Evolutionary conservation across 2,888 invertebrate genomes (phyloP).

Genomic region (Agonum fuliginosum): DNA sequence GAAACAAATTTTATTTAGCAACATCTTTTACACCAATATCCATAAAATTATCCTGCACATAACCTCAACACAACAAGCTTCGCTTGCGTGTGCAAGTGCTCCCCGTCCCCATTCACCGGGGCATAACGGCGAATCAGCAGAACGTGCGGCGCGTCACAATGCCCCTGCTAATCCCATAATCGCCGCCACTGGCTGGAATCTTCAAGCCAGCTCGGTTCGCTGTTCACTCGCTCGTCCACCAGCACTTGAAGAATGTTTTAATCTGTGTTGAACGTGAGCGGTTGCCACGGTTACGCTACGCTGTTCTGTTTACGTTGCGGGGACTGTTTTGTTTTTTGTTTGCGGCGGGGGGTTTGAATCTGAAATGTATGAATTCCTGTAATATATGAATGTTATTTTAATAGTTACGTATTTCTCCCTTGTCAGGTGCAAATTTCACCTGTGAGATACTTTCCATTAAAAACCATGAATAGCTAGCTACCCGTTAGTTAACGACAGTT

Average conservation of each 20-base stretch:
- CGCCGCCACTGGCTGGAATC: constrained; percentile 35
- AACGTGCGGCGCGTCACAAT: constrained; percentile 25
- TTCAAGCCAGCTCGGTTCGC: not conserved
- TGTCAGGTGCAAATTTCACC: no score
- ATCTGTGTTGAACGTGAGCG: constrained; percentile 25
- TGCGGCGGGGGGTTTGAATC: not conserved
- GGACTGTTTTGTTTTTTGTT: not conserved
- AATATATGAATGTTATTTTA: no score
- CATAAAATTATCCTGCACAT: constrained; percentile 15
- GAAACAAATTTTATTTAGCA: constrained; percentile 15
- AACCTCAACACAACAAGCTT: constrained; percentile 18
- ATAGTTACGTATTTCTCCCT: no score
- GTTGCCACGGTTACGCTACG: not conserved
- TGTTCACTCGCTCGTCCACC: not conserved
- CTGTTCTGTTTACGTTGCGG: not conserved
- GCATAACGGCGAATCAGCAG: constrained; percentile 37
- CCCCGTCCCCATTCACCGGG: not conserved
- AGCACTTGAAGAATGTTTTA: constrained; percentile 45
- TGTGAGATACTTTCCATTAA: no score
- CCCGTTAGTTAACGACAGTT: no score
- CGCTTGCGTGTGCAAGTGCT: not conserved
- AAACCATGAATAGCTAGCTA: no score
- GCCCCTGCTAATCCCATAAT: constrained; percentile 43
- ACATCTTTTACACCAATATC: constrained; percentile 5
- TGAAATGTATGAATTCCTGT: not conserved